A percentile compares a stretch with the other conserved stretches of the same genome.
Conservation (phyloP, 2,113 vertebrate species). For the Platanista minor region DNA sequence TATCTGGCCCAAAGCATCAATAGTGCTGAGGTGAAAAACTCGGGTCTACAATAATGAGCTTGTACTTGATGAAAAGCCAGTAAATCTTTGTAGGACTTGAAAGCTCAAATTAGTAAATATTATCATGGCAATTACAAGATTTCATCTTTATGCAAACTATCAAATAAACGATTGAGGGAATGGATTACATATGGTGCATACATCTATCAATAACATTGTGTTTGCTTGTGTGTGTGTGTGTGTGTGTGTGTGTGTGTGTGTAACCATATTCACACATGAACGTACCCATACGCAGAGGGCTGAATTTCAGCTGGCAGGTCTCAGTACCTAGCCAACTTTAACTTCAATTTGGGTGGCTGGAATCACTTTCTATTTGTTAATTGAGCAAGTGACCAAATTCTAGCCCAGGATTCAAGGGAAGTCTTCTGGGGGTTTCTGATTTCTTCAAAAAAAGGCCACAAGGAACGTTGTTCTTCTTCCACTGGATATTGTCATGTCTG, state of each 20-base stretch:
- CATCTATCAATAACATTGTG: fast-evolving
- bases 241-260: fast-evolving
- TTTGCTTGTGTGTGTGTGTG: no score
- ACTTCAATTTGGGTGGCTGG: fast-evolving
- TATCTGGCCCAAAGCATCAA: fast-evolving
- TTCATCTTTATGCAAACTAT: background rate
- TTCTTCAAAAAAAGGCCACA: background rate
- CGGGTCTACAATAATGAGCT: no score
- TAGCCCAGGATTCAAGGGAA: background rate
- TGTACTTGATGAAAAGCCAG: background rate
- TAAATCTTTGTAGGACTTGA: background rate
- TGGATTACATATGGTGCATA: fast-evolving
- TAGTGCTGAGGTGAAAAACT: background rate
- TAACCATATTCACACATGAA: background rate
- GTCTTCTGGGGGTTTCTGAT: background rate
- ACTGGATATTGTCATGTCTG: fast-evolving
- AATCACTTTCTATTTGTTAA: background rate
- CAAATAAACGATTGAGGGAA: background rate
- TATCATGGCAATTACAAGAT: background rate
- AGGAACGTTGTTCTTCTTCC: background rate
- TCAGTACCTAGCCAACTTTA: background rate
- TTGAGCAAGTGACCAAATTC: background rate
- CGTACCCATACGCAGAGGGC: fast-evolving
- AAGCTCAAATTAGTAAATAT: background rate
- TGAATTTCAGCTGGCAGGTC: background rate